Evolutionary conservation across 2,888 invertebrate species (phyloP).

Genomic region (Acleris literana): DNA sequence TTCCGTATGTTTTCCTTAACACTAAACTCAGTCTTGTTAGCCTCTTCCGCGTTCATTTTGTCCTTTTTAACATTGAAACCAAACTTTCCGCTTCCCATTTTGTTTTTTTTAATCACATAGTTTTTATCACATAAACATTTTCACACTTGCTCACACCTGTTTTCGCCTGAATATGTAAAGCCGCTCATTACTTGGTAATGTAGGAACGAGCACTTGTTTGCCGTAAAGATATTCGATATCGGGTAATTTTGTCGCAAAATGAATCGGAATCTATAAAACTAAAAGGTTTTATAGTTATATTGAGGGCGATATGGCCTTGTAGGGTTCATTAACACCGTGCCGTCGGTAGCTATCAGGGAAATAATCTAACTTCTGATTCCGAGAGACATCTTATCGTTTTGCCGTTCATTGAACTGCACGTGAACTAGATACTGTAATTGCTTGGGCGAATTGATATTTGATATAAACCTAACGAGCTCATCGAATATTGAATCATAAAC

Average conservation of each 20-base stretch:
- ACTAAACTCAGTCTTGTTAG: constrained; percentile 74
- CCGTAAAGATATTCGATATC: constrained; percentile 75
- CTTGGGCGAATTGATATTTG: constrained; percentile 12
- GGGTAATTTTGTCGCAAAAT: constrained; percentile 72
- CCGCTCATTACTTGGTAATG: constrained; percentile 52
- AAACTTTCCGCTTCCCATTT: constrained; percentile 79
- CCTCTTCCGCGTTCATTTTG: constrained; percentile 65
- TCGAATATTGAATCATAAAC: background rate
- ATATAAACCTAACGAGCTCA: background rate
- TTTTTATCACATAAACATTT: constrained; percentile 56
- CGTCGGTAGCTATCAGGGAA: constrained; percentile 65
- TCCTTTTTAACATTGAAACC: constrained; percentile 71
- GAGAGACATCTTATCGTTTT: constrained; percentile 53
- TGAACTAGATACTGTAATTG: constrained; percentile 33
- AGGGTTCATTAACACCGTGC: constrained; percentile 72
- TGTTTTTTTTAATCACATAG: constrained; percentile 56
- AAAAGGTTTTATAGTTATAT: constrained; percentile 80
- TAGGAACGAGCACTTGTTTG: constrained; percentile 62
- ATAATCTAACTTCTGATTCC: constrained; percentile 74
- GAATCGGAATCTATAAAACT: constrained; percentile 74
- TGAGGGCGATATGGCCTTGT: constrained; percentile 73
- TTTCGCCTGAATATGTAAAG: constrained; percentile 51
- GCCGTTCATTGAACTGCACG: constrained; percentile 26
- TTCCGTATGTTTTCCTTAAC: constrained; percentile 77
- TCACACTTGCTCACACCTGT: constrained; percentile 52